phyloP scores from a whole-genome alignment of 1,140 invertebrate genomes.

The Whitmania pigra region DNA sequence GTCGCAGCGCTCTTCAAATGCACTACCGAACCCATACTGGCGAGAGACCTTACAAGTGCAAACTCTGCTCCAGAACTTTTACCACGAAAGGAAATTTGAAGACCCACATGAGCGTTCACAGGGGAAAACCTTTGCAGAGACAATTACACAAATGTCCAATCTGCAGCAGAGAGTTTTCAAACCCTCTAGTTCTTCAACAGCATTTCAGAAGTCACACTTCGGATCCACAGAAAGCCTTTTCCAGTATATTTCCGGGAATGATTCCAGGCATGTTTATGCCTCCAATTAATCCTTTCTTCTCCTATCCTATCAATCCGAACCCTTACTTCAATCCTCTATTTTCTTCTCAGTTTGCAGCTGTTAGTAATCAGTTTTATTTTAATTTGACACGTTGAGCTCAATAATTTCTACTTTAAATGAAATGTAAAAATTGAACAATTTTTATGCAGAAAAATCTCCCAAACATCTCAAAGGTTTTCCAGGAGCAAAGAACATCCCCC shows the following conservation, averaged over 20 bases:
- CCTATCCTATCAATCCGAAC: slow-evolving; percentile 1
- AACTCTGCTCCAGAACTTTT: slow-evolving; percentile 60
- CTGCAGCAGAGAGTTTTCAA: slow-evolving; percentile 93
- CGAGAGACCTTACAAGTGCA: slow-evolving; percentile 91
- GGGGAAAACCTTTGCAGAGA: slow-evolving; percentile 59
- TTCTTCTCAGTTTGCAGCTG: not conserved
- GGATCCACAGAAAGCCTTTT: slow-evolving; percentile 47
- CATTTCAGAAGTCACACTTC: slow-evolving; percentile 74
- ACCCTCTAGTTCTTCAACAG: slow-evolving; percentile 80
- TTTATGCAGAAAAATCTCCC: not conserved
- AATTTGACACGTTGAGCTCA: not conserved
- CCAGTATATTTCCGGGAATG: not conserved
- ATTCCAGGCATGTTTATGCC: slow-evolving; percentile 11
- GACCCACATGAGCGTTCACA: slow-evolving; percentile 94
- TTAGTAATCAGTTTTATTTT: not conserved
- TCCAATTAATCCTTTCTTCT: slow-evolving; percentile 3
- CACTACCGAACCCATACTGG: slow-evolving; percentile 96
- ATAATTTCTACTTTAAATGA: not conserved
- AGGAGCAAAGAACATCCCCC: too few relatives aligned
- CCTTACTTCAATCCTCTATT: not conserved
- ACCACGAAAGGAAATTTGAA: slow-evolving; percentile 96
- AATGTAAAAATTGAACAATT: not conserved
- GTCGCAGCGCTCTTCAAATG: slow-evolving; percentile 88
- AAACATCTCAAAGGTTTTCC: too few relatives aligned
- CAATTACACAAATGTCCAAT: slow-evolving; percentile 92